These are phyloP conservation scores for Sinocyclocheilus anshuiensis DNA, from an alignment of 2,113 vertebrate species.

Conservation along the genomic window DNA sequence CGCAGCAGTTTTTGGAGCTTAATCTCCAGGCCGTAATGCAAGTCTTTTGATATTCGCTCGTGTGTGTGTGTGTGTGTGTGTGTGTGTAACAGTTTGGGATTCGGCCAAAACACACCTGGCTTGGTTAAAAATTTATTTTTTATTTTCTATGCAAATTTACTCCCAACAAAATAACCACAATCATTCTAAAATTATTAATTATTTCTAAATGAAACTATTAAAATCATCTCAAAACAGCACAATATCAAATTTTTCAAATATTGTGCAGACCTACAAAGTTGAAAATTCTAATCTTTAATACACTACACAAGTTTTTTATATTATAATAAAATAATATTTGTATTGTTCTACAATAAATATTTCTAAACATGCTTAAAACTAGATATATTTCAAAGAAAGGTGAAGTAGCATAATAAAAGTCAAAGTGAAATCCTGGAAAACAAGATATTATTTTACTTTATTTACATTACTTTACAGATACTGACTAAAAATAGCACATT, in stretches of 20 bases:
- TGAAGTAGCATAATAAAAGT: neutral
- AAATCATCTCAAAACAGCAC: too few relatives aligned
- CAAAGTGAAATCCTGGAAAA: neutral
- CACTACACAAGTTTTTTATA: too few relatives aligned
- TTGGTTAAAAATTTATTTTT: conserved; percentile 55
- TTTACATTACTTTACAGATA: neutral
- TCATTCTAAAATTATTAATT: too few relatives aligned
- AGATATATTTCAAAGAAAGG: too few relatives aligned
- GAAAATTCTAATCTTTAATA: too few relatives aligned
- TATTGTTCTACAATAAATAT: too few relatives aligned
- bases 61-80: conserved; percentile 63
- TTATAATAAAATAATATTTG: too few relatives aligned
- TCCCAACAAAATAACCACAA: too few relatives aligned
- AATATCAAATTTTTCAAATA: too few relatives aligned
- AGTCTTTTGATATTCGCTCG: conserved; percentile 77
- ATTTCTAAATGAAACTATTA: too few relatives aligned
- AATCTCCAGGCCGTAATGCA: conserved; percentile 73
- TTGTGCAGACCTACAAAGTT: too few relatives aligned
- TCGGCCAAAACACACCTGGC: conserved; percentile 77
- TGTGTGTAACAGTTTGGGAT: conserved; percentile 72
- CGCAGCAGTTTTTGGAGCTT: conserved; percentile 69
- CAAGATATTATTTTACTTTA: neutral
- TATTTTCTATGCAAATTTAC: too few relatives aligned
- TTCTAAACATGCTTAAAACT: neutral
- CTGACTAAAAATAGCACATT: neutral